phyloP scores from a whole-genome alignment of 2,113 vertebrate species.

The Chaetura pelagica region DNA sequence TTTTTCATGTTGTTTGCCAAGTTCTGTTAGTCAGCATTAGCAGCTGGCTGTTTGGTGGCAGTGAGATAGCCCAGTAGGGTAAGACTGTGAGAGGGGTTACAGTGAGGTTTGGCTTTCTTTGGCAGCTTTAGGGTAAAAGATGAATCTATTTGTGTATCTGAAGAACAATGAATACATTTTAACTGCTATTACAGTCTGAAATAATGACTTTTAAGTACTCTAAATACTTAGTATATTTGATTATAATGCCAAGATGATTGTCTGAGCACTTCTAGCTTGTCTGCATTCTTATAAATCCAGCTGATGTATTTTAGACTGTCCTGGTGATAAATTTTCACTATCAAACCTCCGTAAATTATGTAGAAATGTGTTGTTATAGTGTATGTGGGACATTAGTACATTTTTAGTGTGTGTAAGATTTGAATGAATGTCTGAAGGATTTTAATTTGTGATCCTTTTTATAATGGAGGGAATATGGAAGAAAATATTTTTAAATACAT shows the following conservation, averaged over 20 bases:
- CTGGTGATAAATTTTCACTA: neutral
- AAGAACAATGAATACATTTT: neutral
- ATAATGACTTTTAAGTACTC: neutral
- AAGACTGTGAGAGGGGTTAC: accelerated
- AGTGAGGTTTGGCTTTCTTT: neutral
- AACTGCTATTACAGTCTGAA: neutral
- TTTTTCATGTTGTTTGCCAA: neutral
- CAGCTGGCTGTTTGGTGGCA: neutral
- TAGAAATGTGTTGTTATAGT: neutral
- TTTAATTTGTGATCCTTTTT: neutral
- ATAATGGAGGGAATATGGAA: neutral
- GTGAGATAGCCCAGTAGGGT: neutral
- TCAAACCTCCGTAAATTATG: neutral
- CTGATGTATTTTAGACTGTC: neutral
- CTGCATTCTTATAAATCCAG: neutral
- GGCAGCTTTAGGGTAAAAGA: neutral
- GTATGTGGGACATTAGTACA: neutral
- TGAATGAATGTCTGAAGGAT: neutral
- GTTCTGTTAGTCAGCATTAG: neutral
- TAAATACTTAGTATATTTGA: neutral
- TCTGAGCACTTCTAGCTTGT: neutral
- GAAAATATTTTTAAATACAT: neutral
- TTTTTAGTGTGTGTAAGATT: neutral
- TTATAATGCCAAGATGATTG: neutral
- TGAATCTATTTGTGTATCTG: neutral